Base-by-base conservation (phyloP, 2,797 vertebrate species). In the Melanotaenia maccullochi region DNA sequence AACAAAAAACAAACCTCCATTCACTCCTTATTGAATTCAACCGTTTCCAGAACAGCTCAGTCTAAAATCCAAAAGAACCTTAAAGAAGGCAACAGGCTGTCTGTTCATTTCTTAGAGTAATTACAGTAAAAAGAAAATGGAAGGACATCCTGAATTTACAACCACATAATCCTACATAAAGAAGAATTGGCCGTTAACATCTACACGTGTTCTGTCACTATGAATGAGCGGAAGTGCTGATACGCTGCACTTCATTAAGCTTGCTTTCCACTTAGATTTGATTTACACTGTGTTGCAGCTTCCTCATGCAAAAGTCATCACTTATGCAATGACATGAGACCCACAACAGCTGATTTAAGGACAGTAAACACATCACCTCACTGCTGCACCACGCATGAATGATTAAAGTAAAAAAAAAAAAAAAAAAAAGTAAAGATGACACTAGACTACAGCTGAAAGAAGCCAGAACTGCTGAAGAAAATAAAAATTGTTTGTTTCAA, bases 81-180 rank as follows among this genome's bases (percentile, higher is more conserved):
- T 36, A 36, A 14, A 47, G 57, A 59, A 42, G 56, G 79, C 61
- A 22, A 61, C 60, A 60, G 32, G 24, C 75, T 76, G 79, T 85
- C 73, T 86, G 71, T 61, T 77, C 8, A 60, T 73, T 61, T 62
- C 0, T 67, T 61, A 13, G 36, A 73, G 52, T 44, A 63, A 57
- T 73, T 69, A 22, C 33, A 30, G 44, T 81, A 65, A 60, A 59
- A 79, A 36, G 9, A 68, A 82, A 84, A 76, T 40, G 28, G 30
- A 79, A 73, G 70, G 18, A 6, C 44, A 62, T 75, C 64, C 44
- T 59, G 84, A 12, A 71, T 83, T 72, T 78, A 16, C 14, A 0
- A 38, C 81, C 83, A 83, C 75, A 82, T 83, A 78, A 76, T 83
- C 38, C 47, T 40, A 14, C 49, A 81, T 14, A 32, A 71, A 72